Base-by-base conservation (phyloP, 2,888 invertebrate genomes). In the Eurytoma californica region DNA sequence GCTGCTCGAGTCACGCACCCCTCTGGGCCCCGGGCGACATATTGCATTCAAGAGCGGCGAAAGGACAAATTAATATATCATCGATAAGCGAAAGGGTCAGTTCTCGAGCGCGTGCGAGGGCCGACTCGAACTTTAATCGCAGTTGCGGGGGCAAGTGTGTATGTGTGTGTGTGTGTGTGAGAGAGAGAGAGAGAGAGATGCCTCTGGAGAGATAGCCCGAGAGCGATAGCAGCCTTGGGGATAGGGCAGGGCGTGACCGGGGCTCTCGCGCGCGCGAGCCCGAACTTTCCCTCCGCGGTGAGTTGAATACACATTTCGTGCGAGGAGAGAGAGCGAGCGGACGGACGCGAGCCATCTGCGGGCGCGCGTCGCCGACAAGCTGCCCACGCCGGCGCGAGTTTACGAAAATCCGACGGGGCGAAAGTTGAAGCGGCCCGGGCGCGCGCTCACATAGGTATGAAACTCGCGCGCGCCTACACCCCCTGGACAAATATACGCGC, bases 261-360 rank as follows among this genome's bases (percentile, higher is more conserved):
- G 53, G 53, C 14, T 53, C 14, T 14, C 9, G 1, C 49, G 53
- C 16, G 3, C 18, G 39, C 18, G 39, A 9, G 7, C 77, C 73
- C 79, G 78, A 81, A 81, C 76, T 83, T 82, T 75, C 77, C 72
- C 75, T 60, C 24, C 57, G 60, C 28, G 57, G 57, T 51, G 66
- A 66, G 78, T 70, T 77, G 57, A 69, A 61, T 78, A 61, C 55
- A 78, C 72, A 72, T 78, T 78, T 61, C 55, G 61, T 28, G 47
- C 51, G 73, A 72, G 28, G 24, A 18, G 39, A 39, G 24, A 24
- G 24, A 24, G 24, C 14, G 28, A 14, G 65, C 74, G 80, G 68
- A 74, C 77, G 81, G 77, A 77, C 80, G 69, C 79, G 77, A 74
- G 74, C 79, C 79, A 80, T 82, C 82, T 81, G 83, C 81, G 80